Conservation (phyloP, 2,797 vertebrate genomes). For the Peromyscus melanophrys region DNA sequence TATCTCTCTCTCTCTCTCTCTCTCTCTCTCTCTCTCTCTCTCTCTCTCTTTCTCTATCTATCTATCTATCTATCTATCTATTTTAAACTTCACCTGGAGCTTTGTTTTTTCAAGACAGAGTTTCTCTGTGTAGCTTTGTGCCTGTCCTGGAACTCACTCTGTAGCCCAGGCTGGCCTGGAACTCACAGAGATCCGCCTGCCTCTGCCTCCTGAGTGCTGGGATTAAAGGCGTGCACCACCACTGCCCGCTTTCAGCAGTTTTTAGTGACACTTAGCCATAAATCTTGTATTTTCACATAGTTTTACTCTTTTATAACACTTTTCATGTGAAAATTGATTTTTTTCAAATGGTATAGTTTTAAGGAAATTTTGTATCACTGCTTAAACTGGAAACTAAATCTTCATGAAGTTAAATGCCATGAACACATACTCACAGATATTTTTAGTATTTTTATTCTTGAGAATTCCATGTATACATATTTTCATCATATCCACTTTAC, state of each 20-base stretch:
- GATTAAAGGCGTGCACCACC: no score
- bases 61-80: no score
- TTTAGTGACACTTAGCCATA: not conserved
- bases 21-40: no score
- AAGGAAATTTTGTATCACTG: not conserved
- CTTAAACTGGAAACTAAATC: not conserved
- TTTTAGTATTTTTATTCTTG: not conserved
- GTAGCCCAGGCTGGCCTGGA: no score
- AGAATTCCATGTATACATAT: not conserved
- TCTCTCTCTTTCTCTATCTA: no score
- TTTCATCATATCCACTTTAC: not conserved
- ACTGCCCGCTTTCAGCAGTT: not conserved
- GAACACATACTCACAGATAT: not conserved
- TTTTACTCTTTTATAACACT: not conserved
- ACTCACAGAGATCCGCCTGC: no score
- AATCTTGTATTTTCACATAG: not conserved
- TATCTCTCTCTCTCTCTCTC: no score
- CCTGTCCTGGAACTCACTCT: no score
- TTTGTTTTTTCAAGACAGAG: no score
- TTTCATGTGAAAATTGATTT: not conserved
- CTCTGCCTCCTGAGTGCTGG: no score
- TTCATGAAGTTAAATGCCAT: not conserved
- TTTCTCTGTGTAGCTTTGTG: no score
- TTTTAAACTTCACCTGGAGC: no score
- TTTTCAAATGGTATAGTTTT: constrained; percentile 11